Evolutionary conservation across 2,888 invertebrate genomes (phyloP).

Genomic region (Drosophila austrosaltans): DNA sequence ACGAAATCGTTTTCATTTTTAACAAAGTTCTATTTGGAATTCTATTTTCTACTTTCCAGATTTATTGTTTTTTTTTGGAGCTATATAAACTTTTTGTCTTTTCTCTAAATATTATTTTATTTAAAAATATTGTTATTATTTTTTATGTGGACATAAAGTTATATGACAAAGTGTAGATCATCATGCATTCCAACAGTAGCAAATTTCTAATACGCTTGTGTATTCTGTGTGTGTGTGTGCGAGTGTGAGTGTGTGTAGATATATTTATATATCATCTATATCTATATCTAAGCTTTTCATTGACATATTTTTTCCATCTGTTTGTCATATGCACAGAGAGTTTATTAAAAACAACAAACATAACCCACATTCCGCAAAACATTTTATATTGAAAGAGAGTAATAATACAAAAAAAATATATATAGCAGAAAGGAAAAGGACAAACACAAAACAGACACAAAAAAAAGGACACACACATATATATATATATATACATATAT

Average conservation of each 20-base stretch:
- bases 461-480: no score
- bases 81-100: no score
- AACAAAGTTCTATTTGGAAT: no score
- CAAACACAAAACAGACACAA: no score
- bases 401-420: slow-evolving; percentile 13
- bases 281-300: slow-evolving; percentile 31
- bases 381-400: slow-evolving; percentile 36
- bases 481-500: no score
- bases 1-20: no score
- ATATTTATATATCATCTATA: background rate
- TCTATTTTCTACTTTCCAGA: no score
- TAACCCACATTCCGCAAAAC: slow-evolving; percentile 31
- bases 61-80: no score
- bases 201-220: slow-evolving; percentile 50
- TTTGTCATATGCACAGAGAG: slow-evolving; percentile 32
- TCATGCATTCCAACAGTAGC: slow-evolving; percentile 12
- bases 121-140: background rate
- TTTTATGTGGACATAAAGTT: background rate
- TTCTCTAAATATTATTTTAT: no score
- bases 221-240: slow-evolving; percentile 12
- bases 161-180: background rate
- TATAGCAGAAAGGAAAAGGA: slow-evolving; percentile 17
- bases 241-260: background rate
- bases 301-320: slow-evolving; percentile 43
- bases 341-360: slow-evolving; percentile 53